phyloP scores from a whole-genome alignment of 2,888 invertebrate genomes.

The Trichacis sp. region DNA sequence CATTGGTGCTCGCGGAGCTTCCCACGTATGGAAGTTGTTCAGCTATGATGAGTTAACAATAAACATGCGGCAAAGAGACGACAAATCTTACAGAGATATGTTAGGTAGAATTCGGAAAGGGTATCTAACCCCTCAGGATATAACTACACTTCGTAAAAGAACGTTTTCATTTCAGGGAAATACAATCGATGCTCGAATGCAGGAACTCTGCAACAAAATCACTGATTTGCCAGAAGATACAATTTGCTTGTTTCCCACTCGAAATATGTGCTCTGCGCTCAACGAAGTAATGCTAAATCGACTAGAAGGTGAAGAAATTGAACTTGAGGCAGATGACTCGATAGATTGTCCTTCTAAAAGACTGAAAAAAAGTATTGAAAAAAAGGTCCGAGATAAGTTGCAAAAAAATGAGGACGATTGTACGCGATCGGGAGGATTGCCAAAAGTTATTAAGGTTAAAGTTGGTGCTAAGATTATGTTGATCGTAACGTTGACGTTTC shows the following conservation, averaged over 20 bases:
- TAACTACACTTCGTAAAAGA: conserved; percentile 9
- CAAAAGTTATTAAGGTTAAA: conserved; percentile 23
- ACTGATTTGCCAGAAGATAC: conserved; percentile 45
- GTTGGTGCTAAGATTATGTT: conserved; percentile 45
- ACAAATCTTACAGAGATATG: conserved; percentile 39
- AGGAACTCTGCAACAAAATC: conserved; percentile 45
- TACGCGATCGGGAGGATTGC: conserved; percentile 4
- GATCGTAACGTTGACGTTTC: background rate
- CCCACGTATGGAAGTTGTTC: conserved; percentile 52
- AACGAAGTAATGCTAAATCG: conserved; percentile 51
- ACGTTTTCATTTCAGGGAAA: conserved; percentile 20
- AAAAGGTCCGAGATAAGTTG: conserved; percentile 6
- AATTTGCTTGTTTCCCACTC: conserved; percentile 53
- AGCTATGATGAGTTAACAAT: conserved; percentile 50
- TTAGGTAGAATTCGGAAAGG: conserved; percentile 9
- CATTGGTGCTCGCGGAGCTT: conserved; percentile 37
- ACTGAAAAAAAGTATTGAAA: conserved; percentile 15
- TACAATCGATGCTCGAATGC: conserved; percentile 26
- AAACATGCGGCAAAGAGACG: conserved; percentile 46
- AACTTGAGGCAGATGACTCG: conserved; percentile 9
- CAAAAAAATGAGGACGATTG: conserved; percentile 33
- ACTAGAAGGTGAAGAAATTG: conserved; percentile 45
- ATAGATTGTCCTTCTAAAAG: background rate
- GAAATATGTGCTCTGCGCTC: conserved; percentile 50
- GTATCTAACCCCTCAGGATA: conserved; percentile 11